Base-by-base conservation (phyloP, 2,113 vertebrate species). In the Scatophagus argus region DNA sequence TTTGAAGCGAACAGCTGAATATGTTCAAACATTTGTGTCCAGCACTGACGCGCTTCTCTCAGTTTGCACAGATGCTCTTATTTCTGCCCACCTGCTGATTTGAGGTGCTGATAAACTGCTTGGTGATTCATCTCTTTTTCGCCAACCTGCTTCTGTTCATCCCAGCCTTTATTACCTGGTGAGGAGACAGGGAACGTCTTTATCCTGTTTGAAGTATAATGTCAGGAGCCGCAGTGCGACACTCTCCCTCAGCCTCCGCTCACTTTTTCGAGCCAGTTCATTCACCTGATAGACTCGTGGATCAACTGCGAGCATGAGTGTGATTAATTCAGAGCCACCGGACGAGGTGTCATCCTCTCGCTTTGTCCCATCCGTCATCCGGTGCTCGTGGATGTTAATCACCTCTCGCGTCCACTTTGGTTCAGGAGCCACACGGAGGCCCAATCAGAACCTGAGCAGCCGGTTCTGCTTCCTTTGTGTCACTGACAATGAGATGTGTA, bases 81-180 rank as follows among this genome's bases (percentile, higher is more conserved):
- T 69, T 64, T 86, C 55, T 55, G 82, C 72, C 81, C 75, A 90
- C 86, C 81, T 74, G 60, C 44, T 80, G 86, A 84, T 88, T 41
- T 36, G 34, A 82, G 72, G 49, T 44, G 67, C 44, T 63, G 77
- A 86, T 89, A 84, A 8, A 16, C 29, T 8, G 29, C 59, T 63
- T 43, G 77, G 81, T 76, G 85, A 83, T 41, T 85, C 83, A 76
- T 79, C 74, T 29, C 29, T 80, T 78, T 61, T 66, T 0, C 71
- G 38, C 62, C 58, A 32, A n/a, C 44, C 56, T 34, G 47, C 46
- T 41, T n/a, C 54, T 62, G n/a, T 44, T 81, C 71, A 47, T 38
- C 49, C 21, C 27, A 0, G 43, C 34, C 49, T 75, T 77, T 46
- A 54, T 81, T 49, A 69, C 68, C 61, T 60, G 72, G 55, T 79